Base-by-base conservation (phyloP, 2,888 invertebrate species). In the Nineta flava region DNA sequence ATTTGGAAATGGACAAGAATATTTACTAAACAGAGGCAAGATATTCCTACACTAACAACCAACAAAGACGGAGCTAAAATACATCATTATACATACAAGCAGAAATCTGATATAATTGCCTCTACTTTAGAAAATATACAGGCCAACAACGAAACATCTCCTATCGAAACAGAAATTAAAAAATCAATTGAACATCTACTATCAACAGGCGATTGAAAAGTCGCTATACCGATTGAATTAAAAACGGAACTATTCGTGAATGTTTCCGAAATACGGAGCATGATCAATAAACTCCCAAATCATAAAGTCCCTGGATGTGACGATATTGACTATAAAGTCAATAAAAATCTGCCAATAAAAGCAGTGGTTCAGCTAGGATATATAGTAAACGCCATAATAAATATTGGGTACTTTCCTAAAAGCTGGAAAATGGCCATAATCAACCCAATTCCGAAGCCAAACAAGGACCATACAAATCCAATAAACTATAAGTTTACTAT, bases 371-470 rank as follows among this genome's bases (percentile, higher is more conserved):
- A 56, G 47, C 21, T 57, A 32, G 52, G 40, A 1, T 47, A 54
- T 42, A 57, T 57, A 9, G 50, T 53, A 15, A 57, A 57, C 17
- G 47, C 51, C 1, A 50, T 49, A 9, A 12, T 54, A 2, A 54
- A 47, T 53, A 5, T 50, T 2, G 38, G 43, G 1, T 50, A 57
- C 46, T 58, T 55, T 45, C 57, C 57, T 9, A 47, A n/a, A 2
- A 2, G 2, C 1, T 57, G 56, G 57, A 57, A 57, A 55, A 44
- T 47, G n/a, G 58, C 56, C 3, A 52, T 49, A 35, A 47, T 57
- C 9, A 38, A 56, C 13, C 52, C 55, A 1, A 53, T 57, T 12
- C 51, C 31, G 1, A 57, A 57, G 54, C 57, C 55, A 2, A 52
- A 52, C 3, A 56, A 56, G 51, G 50, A 54, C 15, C 46, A 31